Conservation (phyloP, 2,113 vertebrate species). For the Hirundichthys speculiger region DNA sequence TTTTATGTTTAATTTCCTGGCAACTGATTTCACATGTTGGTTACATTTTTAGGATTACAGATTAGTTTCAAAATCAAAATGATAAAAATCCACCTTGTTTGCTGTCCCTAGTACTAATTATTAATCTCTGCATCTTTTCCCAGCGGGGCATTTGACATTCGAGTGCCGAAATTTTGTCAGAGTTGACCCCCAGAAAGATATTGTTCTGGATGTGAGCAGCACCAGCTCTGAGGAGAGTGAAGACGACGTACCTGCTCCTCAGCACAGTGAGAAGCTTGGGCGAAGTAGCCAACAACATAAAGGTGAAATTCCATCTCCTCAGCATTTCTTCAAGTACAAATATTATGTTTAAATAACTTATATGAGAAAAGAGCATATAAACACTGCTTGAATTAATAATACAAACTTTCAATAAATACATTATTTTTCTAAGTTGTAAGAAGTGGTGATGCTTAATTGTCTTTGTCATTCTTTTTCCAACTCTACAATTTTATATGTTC, state of each 20-base stretch:
- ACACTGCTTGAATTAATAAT: neutral
- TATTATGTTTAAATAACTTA: neutral
- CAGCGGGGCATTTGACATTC: conserved; percentile 97
- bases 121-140: conserved; percentile 7
- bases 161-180: conserved; percentile 98
- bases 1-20: too few species aligned
- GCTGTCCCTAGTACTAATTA: neutral
- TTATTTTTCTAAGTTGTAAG: neutral
- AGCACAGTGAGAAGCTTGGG: conserved; percentile 77
- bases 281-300: conserved; percentile 81
- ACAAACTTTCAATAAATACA: neutral
- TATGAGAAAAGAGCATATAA: too few species aligned
- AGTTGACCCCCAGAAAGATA: conserved; percentile 96
- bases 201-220: conserved; percentile 98
- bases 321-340: neutral
- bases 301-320: conserved; percentile 37
- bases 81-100: neutral
- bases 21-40: too few species aligned
- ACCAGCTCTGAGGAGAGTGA: conserved; percentile 96
- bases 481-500: neutral
- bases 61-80: neutral
- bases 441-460: neutral
- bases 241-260: conserved; percentile 75
- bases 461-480: neutral
- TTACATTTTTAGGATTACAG: too few species aligned